Evolutionary conservation across 2,113 vertebrate genomes (phyloP).

Genomic region (Pterocles burchelli): DNA sequence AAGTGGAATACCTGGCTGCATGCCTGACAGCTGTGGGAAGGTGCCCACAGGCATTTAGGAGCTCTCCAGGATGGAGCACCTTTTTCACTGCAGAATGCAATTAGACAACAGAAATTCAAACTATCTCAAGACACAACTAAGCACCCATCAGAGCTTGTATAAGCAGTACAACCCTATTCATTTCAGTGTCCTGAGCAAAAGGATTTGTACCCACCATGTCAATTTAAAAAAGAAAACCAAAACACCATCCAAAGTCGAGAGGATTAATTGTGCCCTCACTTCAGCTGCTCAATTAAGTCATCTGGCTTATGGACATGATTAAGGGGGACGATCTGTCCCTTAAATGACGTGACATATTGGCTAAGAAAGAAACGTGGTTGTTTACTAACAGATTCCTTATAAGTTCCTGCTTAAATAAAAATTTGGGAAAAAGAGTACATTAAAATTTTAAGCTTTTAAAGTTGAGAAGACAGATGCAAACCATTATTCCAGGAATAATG

Average conservation of each 20-base stretch:
- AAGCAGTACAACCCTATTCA: neutral
- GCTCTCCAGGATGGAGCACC: neutral
- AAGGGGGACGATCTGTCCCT: neutral
- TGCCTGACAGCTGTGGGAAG: rapidly evolving
- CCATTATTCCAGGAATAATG: neutral
- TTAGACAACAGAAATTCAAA: neutral
- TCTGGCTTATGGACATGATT: neutral
- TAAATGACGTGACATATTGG: neutral
- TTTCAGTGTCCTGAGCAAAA: neutral
- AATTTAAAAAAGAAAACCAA: neutral
- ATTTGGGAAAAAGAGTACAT: neutral
- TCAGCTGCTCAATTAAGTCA: neutral
- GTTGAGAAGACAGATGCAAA: neutral
- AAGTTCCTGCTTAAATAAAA: neutral
- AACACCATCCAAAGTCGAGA: neutral
- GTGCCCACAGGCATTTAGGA: neutral
- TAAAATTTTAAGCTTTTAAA: neutral
- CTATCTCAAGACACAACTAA: neutral
- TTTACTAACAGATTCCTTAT: neutral
- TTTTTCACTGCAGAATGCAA: neutral
- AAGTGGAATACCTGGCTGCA: neutral
- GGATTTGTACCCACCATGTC: rapidly evolving
- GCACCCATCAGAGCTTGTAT: neutral
- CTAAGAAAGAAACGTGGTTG: neutral
- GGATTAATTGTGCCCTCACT: neutral